Conservation (phyloP, 2,113 vertebrate species). For the Isichthys henryi region DNA sequence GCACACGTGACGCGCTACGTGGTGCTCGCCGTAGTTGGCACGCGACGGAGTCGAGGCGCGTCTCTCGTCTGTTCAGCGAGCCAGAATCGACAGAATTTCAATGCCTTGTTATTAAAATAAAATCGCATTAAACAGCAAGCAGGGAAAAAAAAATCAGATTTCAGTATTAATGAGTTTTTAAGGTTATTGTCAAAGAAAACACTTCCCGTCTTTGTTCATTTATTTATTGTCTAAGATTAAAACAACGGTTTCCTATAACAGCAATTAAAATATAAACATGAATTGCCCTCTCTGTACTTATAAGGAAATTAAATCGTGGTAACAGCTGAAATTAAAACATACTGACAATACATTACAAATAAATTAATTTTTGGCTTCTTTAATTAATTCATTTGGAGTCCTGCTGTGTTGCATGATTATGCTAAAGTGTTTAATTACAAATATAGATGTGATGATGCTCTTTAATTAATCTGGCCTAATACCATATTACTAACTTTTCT, state of each 20-base stretch:
- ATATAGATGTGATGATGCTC: constrained; percentile 81
- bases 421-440: constrained; percentile 86
- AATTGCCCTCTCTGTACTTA: constrained; percentile 1
- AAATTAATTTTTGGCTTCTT: constrained; percentile 68
- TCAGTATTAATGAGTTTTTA: neutral
- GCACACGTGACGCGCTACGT: neutral
- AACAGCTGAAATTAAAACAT: constrained; percentile 20
- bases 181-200: neutral
- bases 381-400: constrained; percentile 80
- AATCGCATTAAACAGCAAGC: neutral
- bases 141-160: neutral
- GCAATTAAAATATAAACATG: constrained; percentile 14
- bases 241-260: neutral
- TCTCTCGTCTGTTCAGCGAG: neutral
- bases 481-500: constrained; percentile 69
- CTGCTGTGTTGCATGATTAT: constrained; percentile 79
- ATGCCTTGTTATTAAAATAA: neutral
- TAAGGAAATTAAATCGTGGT: constrained; percentile 8
- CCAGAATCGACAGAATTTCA: neutral
- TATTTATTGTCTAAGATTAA: neutral
- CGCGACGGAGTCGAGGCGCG: neutral
- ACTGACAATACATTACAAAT: constrained; percentile 58
- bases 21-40: neutral
- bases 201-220: neutral
- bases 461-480: constrained; percentile 80